phyloP scores from a whole-genome alignment of 1,140 invertebrate species.

The Melanaphis sacchari region DNA sequence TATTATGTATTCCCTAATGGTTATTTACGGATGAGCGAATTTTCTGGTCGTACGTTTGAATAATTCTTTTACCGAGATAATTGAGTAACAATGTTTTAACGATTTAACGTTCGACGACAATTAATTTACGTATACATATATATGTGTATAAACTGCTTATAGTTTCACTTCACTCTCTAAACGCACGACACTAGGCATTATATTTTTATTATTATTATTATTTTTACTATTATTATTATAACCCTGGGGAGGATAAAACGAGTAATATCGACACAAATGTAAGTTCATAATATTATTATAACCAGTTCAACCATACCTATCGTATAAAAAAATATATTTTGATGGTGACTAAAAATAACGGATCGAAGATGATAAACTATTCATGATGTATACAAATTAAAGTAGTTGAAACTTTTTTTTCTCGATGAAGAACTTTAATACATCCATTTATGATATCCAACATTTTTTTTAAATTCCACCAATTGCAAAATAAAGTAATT shows the following conservation, averaged over 20 bases:
- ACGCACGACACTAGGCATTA: not conserved
- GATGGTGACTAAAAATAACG: not conserved
- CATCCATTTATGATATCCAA: not conserved
- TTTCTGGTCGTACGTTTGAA: not conserved
- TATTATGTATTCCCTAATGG: not conserved
- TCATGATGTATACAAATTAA: not conserved
- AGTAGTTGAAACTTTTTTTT: not conserved
- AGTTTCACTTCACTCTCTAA: constrained; percentile 27
- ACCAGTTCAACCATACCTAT: not conserved
- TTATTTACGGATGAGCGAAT: constrained; percentile 33
- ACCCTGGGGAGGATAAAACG: not conserved
- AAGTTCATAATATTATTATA: not conserved
- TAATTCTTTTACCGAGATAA: not conserved
- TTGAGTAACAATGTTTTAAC: constrained; percentile 27
- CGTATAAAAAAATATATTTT: not conserved
- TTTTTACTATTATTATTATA: constrained; percentile 5
- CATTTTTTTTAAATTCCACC: not conserved
- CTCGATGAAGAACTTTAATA: not conserved
- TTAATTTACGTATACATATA: not conserved
- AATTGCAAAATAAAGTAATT: not conserved
- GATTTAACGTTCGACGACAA: constrained; percentile 22
- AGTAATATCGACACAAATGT: not conserved
- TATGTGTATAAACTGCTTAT: not conserved
- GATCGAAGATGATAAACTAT: not conserved
- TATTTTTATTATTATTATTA: not conserved